These are phyloP conservation scores for Phrynocephalus forsythii DNA, from an alignment of 2,797 vertebrate species.

Conservation along the genomic window DNA sequence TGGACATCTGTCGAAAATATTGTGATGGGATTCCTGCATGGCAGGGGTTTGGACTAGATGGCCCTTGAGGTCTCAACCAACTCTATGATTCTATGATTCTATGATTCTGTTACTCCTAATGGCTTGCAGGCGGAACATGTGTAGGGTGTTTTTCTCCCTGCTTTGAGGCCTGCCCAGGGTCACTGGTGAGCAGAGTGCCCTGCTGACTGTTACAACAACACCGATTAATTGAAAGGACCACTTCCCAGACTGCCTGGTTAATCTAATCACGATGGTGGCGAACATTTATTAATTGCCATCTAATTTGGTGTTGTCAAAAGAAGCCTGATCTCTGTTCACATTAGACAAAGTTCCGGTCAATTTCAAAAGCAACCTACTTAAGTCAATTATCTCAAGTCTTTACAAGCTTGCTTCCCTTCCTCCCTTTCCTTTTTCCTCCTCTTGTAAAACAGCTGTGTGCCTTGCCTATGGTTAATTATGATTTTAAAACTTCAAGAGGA, in stretches of 20 bases:
- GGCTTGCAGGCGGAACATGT: too few relatives aligned
- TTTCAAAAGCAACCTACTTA: conserved; percentile 56
- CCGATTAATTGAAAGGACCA: conserved; percentile 56
- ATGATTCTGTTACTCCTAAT: background rate
- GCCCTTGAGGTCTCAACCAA: too few relatives aligned
- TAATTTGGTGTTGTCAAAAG: conserved; percentile 67
- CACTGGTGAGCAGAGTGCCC: background rate
- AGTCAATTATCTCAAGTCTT: conserved; percentile 68
- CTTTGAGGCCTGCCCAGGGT: background rate
- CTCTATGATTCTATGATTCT: too few relatives aligned
- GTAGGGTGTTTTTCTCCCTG: background rate
- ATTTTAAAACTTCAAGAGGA: conserved; percentile 74
- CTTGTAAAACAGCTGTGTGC: conserved; percentile 51
- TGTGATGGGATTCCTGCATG: too few relatives aligned
- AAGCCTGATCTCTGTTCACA: conserved; percentile 51
- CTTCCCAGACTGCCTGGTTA: conserved; percentile 62
- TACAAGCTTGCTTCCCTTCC: conserved; percentile 63
- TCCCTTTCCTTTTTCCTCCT: background rate
- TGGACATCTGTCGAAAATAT: too few relatives aligned
- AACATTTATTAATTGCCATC: conserved; percentile 69
- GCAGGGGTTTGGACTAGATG: too few relatives aligned
- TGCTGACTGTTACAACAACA: conserved; percentile 15
- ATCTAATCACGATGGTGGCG: conserved; percentile 58
- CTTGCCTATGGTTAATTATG: conserved; percentile 73
- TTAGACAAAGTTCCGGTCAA: conserved; percentile 51